These are phyloP conservation scores for Calliopsis andreniformis DNA, from an alignment of 1,140 invertebrate genomes.

Conservation along the genomic window DNA sequence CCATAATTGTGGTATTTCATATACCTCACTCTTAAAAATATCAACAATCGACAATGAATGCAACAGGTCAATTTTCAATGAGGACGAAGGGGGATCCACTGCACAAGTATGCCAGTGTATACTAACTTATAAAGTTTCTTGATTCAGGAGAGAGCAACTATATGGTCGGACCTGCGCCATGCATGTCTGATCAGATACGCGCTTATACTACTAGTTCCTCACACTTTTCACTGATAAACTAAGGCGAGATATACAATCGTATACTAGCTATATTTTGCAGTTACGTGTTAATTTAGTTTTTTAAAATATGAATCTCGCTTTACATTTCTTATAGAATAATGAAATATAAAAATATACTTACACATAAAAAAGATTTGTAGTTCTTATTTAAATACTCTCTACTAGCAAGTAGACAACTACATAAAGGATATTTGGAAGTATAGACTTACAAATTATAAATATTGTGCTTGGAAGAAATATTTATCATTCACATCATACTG, in stretches of 20 bases:
- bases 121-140: constrained; percentile 41
- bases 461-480: no score
- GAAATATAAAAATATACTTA: no score
- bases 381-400: no score
- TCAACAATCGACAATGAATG: neutral
- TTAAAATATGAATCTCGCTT: no score
- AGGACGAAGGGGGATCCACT: constrained; percentile 11
- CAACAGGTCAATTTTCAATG: constrained; percentile 19
- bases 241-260: neutral
- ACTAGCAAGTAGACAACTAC: no score
- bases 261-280: no score
- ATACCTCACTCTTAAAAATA: neutral
- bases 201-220: constrained; percentile 44
- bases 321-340: no score
- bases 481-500: no score
- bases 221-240: neutral
- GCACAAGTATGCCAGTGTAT: constrained; percentile 5
- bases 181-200: constrained; percentile 51
- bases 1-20: neutral
- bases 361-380: no score
- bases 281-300: no score
- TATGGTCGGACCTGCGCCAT: constrained; percentile 34
- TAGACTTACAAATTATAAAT: no score
- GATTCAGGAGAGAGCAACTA: constrained; percentile 39
- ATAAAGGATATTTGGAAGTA: no score